These are phyloP conservation scores for Lutjanus campechanus DNA, from an alignment of 2,797 vertebrate species.

Conservation along the genomic window DNA sequence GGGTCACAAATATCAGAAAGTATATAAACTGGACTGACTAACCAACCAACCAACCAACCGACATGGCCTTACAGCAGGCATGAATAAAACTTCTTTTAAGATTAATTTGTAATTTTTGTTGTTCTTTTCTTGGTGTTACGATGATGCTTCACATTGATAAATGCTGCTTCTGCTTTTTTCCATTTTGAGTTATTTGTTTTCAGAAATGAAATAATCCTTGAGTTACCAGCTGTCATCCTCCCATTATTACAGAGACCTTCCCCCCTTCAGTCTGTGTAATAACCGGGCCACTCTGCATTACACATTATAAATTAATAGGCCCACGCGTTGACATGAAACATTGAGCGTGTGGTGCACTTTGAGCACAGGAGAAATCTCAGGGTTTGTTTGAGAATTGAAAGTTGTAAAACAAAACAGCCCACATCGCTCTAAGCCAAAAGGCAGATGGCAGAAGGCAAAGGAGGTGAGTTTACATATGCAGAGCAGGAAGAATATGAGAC, in stretches of 20 bases:
- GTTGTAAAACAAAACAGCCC: constrained; percentile 50
- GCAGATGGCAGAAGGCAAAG: constrained; percentile 59
- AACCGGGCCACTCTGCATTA: constrained; percentile 44
- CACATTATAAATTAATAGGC: constrained; percentile 51
- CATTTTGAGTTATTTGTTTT: background rate
- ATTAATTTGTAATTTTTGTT: background rate
- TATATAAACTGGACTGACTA: background rate
- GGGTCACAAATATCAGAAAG: background rate
- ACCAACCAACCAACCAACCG: no score
- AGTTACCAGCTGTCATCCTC: background rate
- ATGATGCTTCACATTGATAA: background rate
- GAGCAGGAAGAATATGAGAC: constrained; percentile 60
- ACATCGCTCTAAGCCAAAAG: constrained; percentile 57
- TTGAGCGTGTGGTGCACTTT: constrained; percentile 15
- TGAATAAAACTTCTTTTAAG: background rate
- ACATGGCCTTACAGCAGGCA: background rate
- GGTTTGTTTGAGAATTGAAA: constrained; percentile 39
- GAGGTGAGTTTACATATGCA: constrained; percentile 61
- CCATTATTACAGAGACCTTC: background rate
- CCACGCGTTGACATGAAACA: constrained; percentile 58
- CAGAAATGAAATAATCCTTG: background rate
- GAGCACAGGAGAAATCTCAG: constrained; percentile 34
- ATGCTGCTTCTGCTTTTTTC: background rate
- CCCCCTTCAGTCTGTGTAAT: constrained; percentile 2
- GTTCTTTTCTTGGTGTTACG: background rate